A percentile compares a stretch with the other conserved stretches of the same genome.
phyloP scores from a whole-genome alignment of 2,113 vertebrate genomes.

The Dipodomys stephensi region DNA sequence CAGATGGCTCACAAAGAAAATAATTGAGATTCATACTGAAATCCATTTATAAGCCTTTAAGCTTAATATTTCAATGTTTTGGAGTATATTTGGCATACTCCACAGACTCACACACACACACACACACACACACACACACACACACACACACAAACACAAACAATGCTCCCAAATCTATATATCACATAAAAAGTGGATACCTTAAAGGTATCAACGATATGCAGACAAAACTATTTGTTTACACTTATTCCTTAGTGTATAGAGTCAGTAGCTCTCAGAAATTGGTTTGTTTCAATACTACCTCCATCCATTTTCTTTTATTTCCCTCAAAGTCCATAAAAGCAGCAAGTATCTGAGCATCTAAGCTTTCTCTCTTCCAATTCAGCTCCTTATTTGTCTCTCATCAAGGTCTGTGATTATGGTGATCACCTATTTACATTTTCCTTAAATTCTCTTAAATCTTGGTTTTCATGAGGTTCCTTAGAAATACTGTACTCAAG shows the following conservation, averaged over 20 bases:
- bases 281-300: not conserved
- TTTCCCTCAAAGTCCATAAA: not conserved
- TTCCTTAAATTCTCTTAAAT: not conserved
- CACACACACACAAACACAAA: no score
- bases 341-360: not conserved
- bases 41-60: not conserved
- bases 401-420: not conserved
- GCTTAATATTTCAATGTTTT: not conserved
- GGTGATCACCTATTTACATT: not conserved
- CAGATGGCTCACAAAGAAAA: not conserved
- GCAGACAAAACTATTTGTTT: not conserved
- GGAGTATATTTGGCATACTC: no score
- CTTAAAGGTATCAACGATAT: not conserved
- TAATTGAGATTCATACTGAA: not conserved
- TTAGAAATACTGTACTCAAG: constrained; percentile 44
- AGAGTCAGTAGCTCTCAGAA: not conserved
- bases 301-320: not conserved
- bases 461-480: not conserved
- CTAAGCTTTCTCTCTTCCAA: not conserved
- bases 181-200: not conserved
- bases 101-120: no score
- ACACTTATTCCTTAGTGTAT: not conserved
- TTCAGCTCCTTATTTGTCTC: not conserved
- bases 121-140: no score
- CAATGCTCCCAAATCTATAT: no score